Evolutionary conservation across 2,888 invertebrate species (phyloP).

Genomic region (Merodon equestris): DNA sequence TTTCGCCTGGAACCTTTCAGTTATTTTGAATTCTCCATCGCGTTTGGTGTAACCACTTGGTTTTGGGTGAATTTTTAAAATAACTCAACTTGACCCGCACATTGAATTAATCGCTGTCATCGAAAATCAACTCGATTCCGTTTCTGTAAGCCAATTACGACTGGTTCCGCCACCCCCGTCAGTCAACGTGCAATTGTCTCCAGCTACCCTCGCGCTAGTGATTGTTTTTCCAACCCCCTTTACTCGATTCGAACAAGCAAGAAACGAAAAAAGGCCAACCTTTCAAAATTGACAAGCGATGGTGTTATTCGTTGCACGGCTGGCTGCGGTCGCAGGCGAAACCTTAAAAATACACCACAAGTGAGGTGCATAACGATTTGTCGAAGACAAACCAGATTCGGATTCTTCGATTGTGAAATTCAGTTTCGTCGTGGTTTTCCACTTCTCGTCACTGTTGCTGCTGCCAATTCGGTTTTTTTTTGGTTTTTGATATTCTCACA

Average conservation of each 20-base stretch:
- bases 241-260: not conserved
- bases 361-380: conserved; percentile 58
- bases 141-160: not conserved
- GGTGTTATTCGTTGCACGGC: conserved; percentile 5
- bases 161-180: conserved; percentile 3
- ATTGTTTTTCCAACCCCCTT: conserved; percentile 1
- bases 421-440: conserved; percentile 56
- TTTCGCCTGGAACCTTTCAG: conserved; percentile 4
- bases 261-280: not conserved
- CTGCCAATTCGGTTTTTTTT: conserved; percentile 13
- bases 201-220: too few species aligned
- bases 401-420: conserved; percentile 60
- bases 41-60: too few species aligned
- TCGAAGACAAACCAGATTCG: conserved; percentile 23
- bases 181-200: too few species aligned
- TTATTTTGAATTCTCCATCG: conserved; percentile 17
- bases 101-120: not conserved
- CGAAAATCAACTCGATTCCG: too few species aligned
- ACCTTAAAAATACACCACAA: conserved; percentile 33
- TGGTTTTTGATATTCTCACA: conserved; percentile 5
- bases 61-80: too few species aligned
- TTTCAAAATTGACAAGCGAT: conserved; percentile 49
- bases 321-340: not conserved
- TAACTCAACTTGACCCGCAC: too few species aligned
- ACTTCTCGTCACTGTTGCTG: too few species aligned